These are phyloP conservation scores for Caenorhabditis sinica DNA, from an alignment of 2,888 invertebrate species.

Conservation along the genomic window DNA sequence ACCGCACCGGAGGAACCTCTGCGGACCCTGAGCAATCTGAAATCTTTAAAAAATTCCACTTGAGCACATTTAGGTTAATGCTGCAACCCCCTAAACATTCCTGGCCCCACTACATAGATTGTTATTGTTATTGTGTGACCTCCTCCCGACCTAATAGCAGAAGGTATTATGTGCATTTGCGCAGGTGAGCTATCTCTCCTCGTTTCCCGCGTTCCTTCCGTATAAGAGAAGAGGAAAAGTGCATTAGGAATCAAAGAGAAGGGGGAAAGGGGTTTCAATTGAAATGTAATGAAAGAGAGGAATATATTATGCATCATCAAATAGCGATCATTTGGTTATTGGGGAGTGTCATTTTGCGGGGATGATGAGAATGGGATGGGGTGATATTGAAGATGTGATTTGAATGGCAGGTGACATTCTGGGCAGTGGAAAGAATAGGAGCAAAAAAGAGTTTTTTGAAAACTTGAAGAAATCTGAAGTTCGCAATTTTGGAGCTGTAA, in stretches of 20 bases:
- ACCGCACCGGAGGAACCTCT: no score
- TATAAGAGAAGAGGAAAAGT: slow-evolving; percentile 7
- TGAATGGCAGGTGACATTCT: background rate
- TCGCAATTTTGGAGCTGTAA: background rate
- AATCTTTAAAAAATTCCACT: no score
- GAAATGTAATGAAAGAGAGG: slow-evolving; percentile 16
- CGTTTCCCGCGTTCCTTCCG: background rate
- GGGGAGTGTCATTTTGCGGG: background rate
- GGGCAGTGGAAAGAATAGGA: no score
- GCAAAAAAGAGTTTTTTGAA: background rate
- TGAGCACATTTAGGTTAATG: background rate
- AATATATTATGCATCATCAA: slow-evolving; percentile 25
- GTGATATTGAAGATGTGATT: background rate
- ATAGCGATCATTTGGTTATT: background rate
- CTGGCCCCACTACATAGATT: background rate
- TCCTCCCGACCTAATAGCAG: background rate
- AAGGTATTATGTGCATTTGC: slow-evolving; percentile 57
- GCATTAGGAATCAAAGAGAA: slow-evolving; percentile 34
- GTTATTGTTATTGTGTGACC: slow-evolving; percentile 26
- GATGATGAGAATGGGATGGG: no score
- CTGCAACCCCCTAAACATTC: background rate
- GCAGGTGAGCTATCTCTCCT: slow-evolving; percentile 51
- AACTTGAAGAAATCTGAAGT: background rate
- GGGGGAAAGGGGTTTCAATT: slow-evolving; percentile 29
- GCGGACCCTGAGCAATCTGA: no score